Conservation (phyloP, 2,888 invertebrate genomes). For the Fissipunctia ypsillon region DNA sequence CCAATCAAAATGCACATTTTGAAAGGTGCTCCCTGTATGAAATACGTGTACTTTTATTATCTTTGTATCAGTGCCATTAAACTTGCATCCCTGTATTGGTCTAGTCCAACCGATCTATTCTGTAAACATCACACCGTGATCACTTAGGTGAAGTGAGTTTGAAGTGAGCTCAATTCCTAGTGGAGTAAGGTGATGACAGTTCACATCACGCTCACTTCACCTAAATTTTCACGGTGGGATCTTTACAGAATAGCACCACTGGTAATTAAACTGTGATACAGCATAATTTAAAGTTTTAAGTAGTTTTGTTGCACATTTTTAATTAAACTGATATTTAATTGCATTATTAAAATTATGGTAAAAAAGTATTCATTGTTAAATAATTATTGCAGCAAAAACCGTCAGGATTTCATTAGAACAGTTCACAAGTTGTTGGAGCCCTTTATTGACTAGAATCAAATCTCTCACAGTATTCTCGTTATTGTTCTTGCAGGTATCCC, state of each 20-base stretch:
- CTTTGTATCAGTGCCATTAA: background rate
- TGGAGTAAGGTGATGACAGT: too few species aligned
- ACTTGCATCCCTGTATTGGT: background rate
- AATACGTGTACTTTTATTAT: background rate
- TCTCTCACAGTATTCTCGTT: background rate
- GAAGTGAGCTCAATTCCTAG: too few species aligned
- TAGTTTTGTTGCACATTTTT: conserved; percentile 19
- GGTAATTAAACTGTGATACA: background rate
- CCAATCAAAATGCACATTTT: conserved; percentile 2
- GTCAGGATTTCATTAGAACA: background rate
- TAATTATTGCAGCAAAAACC: background rate
- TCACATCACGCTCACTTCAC: too few species aligned
- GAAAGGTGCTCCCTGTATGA: background rate
- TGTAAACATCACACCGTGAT: too few species aligned
- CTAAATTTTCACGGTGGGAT: too few species aligned
- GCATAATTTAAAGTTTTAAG: background rate
- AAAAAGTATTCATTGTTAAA: background rate
- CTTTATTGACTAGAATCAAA: background rate
- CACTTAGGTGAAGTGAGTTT: too few species aligned
- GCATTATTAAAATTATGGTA: background rate
- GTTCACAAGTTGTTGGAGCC: background rate
- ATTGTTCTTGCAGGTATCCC: background rate
- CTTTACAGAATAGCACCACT: too few species aligned
- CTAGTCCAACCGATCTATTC: too few species aligned
- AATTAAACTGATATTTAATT: background rate